A percentile compares a stretch with the other conserved stretches of the same genome.
These are phyloP conservation scores for Mormyrus proboscirostris DNA, from an alignment of 2,797 vertebrate species.

Conservation along the genomic window DNA sequence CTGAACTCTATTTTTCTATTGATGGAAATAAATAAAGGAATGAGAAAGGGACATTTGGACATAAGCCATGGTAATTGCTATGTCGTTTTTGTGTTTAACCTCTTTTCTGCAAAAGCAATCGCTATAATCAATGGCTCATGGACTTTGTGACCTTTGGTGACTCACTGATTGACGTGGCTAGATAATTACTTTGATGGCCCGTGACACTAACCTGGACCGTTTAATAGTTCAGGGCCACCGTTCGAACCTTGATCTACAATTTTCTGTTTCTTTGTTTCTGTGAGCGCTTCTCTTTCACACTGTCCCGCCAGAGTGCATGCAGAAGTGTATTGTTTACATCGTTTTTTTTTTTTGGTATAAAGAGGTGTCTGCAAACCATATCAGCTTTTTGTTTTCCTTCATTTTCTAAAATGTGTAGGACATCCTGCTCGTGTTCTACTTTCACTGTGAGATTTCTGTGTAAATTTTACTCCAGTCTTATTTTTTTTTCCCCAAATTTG, in stretches of 20 bases:
- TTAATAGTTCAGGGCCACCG: slow-evolving; percentile 20
- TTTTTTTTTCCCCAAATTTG: background rate
- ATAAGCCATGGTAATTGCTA: background rate
- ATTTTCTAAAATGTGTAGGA: background rate
- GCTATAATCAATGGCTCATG: slow-evolving; percentile 2
- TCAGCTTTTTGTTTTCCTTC: background rate
- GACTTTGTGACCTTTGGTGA: slow-evolving; percentile 18
- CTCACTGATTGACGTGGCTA: slow-evolving; percentile 24
- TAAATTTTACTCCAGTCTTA: background rate
- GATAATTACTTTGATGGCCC: slow-evolving; percentile 34
- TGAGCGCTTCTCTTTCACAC: background rate
- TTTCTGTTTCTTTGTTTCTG: background rate
- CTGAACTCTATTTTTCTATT: background rate
- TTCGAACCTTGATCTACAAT: slow-evolving; percentile 3
- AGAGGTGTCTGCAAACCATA: background rate
- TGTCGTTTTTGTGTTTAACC: slow-evolving; percentile 22
- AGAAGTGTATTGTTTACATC: background rate
- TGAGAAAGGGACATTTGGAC: background rate
- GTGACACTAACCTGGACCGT: slow-evolving; percentile 16
- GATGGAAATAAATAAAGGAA: background rate
- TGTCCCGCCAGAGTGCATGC: background rate
- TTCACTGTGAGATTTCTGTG: background rate
- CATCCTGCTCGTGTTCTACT: background rate
- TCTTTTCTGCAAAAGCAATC: slow-evolving; percentile 22
- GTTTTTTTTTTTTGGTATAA: background rate